Conservation (phyloP, 2,888 invertebrate species). For the Tachina fera region DNA sequence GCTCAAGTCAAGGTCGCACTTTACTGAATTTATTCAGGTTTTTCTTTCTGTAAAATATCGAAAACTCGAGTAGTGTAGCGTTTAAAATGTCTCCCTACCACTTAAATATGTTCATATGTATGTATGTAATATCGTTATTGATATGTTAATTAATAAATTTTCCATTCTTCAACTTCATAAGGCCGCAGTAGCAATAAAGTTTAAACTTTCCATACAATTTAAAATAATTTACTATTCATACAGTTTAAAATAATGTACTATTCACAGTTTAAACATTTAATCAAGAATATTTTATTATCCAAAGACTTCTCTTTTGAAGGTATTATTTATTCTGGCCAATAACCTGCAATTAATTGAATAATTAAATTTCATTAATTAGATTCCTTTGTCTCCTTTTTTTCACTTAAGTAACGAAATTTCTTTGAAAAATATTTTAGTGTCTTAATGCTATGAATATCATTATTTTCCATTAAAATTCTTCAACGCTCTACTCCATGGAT, state of each 20-base stretch:
- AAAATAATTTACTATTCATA: no score
- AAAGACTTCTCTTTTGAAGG: not conserved
- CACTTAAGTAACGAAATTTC: not conserved
- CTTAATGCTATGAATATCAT: not conserved
- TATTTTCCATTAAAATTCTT: conserved; percentile 4
- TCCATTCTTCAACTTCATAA: not conserved
- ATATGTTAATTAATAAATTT: not conserved
- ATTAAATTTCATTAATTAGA: not conserved
- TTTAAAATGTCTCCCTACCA: no score
- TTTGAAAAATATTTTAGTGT: not conserved
- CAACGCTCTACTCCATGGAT: not conserved
- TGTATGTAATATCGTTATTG: not conserved
- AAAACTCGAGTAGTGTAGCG: no score
- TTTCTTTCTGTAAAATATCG: no score
- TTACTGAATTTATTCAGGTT: no score
- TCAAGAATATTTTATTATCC: not conserved
- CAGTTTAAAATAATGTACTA: no score
- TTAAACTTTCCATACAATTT: no score
- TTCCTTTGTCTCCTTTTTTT: not conserved
- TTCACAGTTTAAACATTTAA: no score
- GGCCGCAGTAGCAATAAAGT: no score
- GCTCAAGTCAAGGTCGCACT: no score
- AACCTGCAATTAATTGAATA: not conserved
- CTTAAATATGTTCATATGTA: no score
- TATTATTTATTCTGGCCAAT: not conserved